Percentiles rank a stretch among this genome's conserved stretches.
Evolutionary conservation across 2,113 vertebrate genomes (phyloP).

Genomic region (Pedionomus torquatus): DNA sequence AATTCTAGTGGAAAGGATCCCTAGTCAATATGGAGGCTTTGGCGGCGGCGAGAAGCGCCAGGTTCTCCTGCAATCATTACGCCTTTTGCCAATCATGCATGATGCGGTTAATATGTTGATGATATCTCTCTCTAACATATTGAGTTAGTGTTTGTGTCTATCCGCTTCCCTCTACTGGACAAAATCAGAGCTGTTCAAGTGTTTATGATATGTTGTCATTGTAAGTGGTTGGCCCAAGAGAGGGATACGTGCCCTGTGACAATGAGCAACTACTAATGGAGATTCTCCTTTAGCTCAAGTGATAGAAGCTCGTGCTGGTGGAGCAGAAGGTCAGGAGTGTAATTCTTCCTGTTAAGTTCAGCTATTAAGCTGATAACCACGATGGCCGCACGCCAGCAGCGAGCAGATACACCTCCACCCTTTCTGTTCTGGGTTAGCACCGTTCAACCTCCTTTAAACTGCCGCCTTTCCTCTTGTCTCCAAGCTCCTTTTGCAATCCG

Average conservation of each 20-base stretch:
- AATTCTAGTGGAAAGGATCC: not conserved
- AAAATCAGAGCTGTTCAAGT: constrained; percentile 65
- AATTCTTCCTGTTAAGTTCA: constrained; percentile 58
- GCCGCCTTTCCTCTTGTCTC: not conserved
- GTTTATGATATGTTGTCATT: constrained; percentile 44
- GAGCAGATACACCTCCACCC: constrained; percentile 44
- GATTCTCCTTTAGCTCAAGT: constrained; percentile 56
- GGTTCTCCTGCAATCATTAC: not conserved
- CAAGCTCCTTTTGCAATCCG: not conserved
- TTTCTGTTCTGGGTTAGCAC: constrained; percentile 29
- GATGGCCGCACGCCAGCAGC: constrained; percentile 52
- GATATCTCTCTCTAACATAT: constrained; percentile 34
- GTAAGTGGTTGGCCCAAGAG: constrained; percentile 62
- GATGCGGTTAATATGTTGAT: constrained; percentile 43
- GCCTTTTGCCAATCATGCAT: constrained; percentile 13
- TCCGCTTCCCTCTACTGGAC: constrained; percentile 68
- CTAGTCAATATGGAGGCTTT: not conserved
- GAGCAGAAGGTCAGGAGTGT: constrained; percentile 44
- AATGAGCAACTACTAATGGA: constrained; percentile 62
- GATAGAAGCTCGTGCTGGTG: constrained; percentile 50
- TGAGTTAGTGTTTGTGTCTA: constrained; percentile 57
- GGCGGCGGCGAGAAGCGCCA: not conserved
- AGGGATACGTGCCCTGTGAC: constrained; percentile 27
- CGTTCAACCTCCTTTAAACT: not conserved
- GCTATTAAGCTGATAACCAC: constrained; percentile 63